Base-by-base conservation (phyloP, 2,888 invertebrate genomes). In the Dorcus parallelipipedus region DNA sequence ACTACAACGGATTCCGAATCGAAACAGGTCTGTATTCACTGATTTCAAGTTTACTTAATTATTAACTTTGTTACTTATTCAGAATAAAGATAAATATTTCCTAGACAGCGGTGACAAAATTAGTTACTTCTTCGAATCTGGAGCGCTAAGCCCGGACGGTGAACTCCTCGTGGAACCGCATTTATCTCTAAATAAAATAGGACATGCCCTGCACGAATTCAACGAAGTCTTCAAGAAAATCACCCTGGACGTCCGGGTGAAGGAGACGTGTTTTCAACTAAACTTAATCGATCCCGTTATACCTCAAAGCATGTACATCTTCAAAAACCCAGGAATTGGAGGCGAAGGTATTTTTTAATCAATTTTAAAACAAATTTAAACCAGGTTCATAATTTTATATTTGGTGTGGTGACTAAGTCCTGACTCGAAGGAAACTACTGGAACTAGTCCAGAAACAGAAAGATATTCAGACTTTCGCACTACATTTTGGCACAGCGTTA, bases 221-320 rank as follows among this genome's bases (percentile, higher is more conserved):
- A 87, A 91, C 71, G 90, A 92, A 0, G 82, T 85, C 26, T 98
- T 97, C 79, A 85, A 87, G 69, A 87, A 87, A 68, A 82, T 91
- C 64, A 93, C 95, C 0, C 93, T 95, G 76, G 88, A 90, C 73
- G 87, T 91, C 62, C 87, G 91, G 65, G 86, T 98, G 8, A 90
- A 91, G 76, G 84, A 88, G 56, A 80, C 89, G 3, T 90, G 91
- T 61, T 85, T 84, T 67, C 85, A 87, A 65, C 76, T 97, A 9
- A 88, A 87, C 3, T 84, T 90, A 60, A 79, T 81, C 55, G 89
- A 91, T 42, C 98, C 98, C 0, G 88, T 89, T 0, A 84, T 98
- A 0, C 89, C 89, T 1, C 98, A 98, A 76, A 96, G 97, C 80
- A 98, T 98, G 98, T 93, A 94, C 73, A 97, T 99, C 62, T 98